phyloP scores from a whole-genome alignment of 2,888 invertebrate species.

The Cerastoderma edule region DNA sequence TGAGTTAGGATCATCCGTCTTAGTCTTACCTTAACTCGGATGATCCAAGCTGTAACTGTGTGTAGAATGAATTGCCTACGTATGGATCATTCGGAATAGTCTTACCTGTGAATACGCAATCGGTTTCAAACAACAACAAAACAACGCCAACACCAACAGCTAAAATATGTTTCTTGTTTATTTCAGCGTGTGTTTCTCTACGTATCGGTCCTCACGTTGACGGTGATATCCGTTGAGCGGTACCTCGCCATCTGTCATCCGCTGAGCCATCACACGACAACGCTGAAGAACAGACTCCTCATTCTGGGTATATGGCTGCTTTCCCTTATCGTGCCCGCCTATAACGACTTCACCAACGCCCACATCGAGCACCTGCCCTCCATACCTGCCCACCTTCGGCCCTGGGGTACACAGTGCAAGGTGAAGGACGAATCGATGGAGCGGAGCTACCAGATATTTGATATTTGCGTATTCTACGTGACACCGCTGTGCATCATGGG shows the following conservation, averaged over 20 bases:
- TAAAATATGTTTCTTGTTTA: slow-evolving; percentile 20
- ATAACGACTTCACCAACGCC: slow-evolving; percentile 74
- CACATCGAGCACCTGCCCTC: slow-evolving; percentile 23
- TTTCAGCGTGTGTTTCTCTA: slow-evolving; percentile 96
- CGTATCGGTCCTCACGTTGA: slow-evolving; percentile 95
- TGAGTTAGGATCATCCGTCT: too few species aligned
- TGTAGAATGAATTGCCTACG: too few species aligned
- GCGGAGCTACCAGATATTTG: slow-evolving; percentile 73
- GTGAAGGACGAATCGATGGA: slow-evolving; percentile 57
- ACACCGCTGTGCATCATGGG: slow-evolving; percentile 79
- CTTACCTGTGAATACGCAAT: too few species aligned
- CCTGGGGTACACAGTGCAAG: slow-evolving; percentile 58
- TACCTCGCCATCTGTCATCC: slow-evolving; percentile 98
- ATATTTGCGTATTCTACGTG: slow-evolving; percentile 75
- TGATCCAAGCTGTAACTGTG: too few species aligned
- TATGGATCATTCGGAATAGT: too few species aligned
- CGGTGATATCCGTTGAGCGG: slow-evolving; percentile 95
- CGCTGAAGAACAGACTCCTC: slow-evolving; percentile 91
- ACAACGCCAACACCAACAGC: too few species aligned
- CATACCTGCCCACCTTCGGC: slow-evolving; percentile 48
- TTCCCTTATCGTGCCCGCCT: slow-evolving; percentile 86
- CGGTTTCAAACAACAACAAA: too few species aligned
- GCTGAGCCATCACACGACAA: slow-evolving; percentile 93
- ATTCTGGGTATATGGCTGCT: slow-evolving; percentile 93
- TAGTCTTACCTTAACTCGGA: too few species aligned